Percentiles rank a stretch among this genome's conserved stretches.
Evolutionary conservation across 2,888 invertebrate species (phyloP).

Genomic region (Acanthosoma haemorrhoidale): DNA sequence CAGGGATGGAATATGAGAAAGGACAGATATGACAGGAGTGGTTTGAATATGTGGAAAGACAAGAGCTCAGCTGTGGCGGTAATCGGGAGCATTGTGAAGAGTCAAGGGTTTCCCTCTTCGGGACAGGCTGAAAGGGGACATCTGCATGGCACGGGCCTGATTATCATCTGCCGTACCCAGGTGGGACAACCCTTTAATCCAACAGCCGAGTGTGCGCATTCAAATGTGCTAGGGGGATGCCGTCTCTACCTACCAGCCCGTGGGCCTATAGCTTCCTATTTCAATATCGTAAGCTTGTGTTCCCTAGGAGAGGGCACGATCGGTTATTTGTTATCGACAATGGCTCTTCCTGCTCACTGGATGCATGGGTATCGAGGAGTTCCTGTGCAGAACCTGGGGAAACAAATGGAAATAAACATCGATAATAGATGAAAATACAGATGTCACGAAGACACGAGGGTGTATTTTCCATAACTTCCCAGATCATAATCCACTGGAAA

Average conservation of each 20-base stretch:
- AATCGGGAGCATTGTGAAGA: slow-evolving; percentile 12
- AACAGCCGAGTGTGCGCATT: slow-evolving; percentile 12
- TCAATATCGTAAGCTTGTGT: background rate
- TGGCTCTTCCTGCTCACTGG: too few species aligned
- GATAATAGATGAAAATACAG: too few species aligned
- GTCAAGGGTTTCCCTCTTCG: slow-evolving; percentile 14
- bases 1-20: background rate
- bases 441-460: too few species aligned
- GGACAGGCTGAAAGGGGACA: slow-evolving; percentile 1
- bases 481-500: too few species aligned
- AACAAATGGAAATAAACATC: too few species aligned
- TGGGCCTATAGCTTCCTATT: slow-evolving; percentile 7
- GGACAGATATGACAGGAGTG: background rate
- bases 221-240: slow-evolving; percentile 2
- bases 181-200: slow-evolving; percentile 12
- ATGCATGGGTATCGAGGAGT: too few species aligned
- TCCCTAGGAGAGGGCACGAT: background rate
- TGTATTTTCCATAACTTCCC: too few species aligned
- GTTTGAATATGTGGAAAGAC: background rate
- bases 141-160: slow-evolving; percentile 21
- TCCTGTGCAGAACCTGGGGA: too few species aligned
- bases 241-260: background rate
- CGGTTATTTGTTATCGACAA: background rate
- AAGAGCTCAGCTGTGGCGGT: slow-evolving; percentile 12
- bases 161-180: slow-evolving; percentile 19